A percentile compares a stretch with the other conserved stretches of the same genome.
These are phyloP conservation scores for Cochlearius cochlearius DNA, from an alignment of 2,113 vertebrate species.

Conservation along the genomic window DNA sequence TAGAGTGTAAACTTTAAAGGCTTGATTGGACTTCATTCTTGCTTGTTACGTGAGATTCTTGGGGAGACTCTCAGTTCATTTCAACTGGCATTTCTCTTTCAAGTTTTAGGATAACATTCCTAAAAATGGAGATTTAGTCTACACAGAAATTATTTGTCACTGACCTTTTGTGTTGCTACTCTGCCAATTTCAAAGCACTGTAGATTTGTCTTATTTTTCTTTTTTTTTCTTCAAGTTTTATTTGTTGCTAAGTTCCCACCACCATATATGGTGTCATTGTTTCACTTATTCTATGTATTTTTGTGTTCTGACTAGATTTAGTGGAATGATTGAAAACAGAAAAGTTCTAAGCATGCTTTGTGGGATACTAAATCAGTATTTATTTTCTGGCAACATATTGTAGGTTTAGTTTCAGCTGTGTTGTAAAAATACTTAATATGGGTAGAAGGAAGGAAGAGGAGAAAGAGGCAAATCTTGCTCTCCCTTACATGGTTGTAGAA, in stretches of 20 bases:
- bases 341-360: background rate
- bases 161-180: background rate
- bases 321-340: constrained; percentile 33
- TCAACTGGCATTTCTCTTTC: background rate
- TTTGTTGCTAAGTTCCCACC: background rate
- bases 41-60: background rate
- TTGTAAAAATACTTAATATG: constrained; percentile 31
- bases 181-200: background rate
- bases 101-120: constrained; percentile 25
- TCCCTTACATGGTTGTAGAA: constrained; percentile 51
- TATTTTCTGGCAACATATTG: constrained; percentile 9
- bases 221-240: background rate
- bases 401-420: constrained; percentile 24
- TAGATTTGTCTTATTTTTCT: background rate
- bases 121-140: constrained; percentile 39
- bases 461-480: background rate
- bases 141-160: constrained; percentile 13
- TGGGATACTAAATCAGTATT: constrained; percentile 3
- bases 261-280: background rate
- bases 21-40: background rate
- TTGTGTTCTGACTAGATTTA: constrained; percentile 21
- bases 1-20: background rate
- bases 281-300: constrained; percentile 22
- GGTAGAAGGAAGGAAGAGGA: background rate
- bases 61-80: background rate